These are phyloP conservation scores for Gryllus longicercus DNA, from an alignment of 2,888 invertebrate genomes.

Conservation along the genomic window DNA sequence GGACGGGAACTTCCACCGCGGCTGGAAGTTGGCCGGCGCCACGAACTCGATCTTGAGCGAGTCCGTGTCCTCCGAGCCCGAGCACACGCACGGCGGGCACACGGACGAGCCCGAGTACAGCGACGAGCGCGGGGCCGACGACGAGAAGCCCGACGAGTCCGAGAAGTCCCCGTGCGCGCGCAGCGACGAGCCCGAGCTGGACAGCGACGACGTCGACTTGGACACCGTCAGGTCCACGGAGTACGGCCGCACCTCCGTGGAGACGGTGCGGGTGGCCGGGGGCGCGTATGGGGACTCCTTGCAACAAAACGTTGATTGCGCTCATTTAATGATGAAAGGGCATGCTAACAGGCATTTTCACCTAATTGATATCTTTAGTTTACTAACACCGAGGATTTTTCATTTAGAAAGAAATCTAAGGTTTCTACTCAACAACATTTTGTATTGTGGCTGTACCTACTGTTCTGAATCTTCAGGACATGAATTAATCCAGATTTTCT, in stretches of 20 bases:
- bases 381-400: too few species aligned
- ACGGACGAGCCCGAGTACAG: background rate
- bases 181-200: background rate
- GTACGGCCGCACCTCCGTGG: background rate
- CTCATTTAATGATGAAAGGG: too few species aligned
- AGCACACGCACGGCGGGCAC: background rate
- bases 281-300: too few species aligned
- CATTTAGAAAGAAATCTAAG: too few species aligned
- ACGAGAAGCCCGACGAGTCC: background rate
- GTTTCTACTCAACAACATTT: too few species aligned
- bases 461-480: too few species aligned
- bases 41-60: constrained; percentile 2
- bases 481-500: too few species aligned
- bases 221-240: background rate
- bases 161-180: background rate
- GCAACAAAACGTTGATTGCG: too few species aligned
- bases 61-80: background rate
- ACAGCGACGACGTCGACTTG: background rate
- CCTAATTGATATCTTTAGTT: too few species aligned
- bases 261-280: background rate
- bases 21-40: constrained; percentile 9
- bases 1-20: background rate
- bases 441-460: too few species aligned
- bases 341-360: too few species aligned
- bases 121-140: background rate